Base-by-base conservation (phyloP, 92 coral and sea anemone genomes). In the Porites lobata region DNA sequence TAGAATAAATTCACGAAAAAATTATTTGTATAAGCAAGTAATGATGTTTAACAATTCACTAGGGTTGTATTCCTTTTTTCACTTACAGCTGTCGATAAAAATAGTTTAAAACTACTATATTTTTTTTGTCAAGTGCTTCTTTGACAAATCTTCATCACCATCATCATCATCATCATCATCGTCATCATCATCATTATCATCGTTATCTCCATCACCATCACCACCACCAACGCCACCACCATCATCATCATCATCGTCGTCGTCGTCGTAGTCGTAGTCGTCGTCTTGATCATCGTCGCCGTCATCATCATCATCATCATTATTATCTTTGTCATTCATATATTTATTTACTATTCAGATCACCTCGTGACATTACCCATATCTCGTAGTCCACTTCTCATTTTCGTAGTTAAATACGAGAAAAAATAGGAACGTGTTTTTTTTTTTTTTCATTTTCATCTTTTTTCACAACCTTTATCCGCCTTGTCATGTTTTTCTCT, bases 1-100 rank as follows among this genome's bases (percentile, higher is more conserved):
- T 97, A 71, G 50, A 69, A 8, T 56, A n/a, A 15, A 62, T 38
- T 38, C 47, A 38, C 47, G 47, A 38, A 38, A 38, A 38, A 4
- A 38, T 38, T 0, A 38, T 38, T 38, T 38, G 47, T 38, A 38
- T 38, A 3, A 4, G 47, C 47, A 38, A 38, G 47, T 4, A 38
- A 38, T 38, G 6, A 38, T 38, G 47, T 38, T 38, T 3, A 38
- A 38, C 47, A 38, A 4, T 38, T 38, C 47, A 38, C 47, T 38
- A 38, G 6, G 47, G 6, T 38, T 38, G 47, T 38, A 0, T 38
- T 38, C 47, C 47, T 38, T 38, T 38, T 38, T 38, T 38, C 47
- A 38, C 47, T 4, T 38, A 38, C 6, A 38, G 7, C 47, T 4
- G 47, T 38, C 47, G 47, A 38, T 38, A 38, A 38, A 38, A 38